Base-by-base conservation (phyloP, 2,797 vertebrate species). In the Siniperca undulata region DNA sequence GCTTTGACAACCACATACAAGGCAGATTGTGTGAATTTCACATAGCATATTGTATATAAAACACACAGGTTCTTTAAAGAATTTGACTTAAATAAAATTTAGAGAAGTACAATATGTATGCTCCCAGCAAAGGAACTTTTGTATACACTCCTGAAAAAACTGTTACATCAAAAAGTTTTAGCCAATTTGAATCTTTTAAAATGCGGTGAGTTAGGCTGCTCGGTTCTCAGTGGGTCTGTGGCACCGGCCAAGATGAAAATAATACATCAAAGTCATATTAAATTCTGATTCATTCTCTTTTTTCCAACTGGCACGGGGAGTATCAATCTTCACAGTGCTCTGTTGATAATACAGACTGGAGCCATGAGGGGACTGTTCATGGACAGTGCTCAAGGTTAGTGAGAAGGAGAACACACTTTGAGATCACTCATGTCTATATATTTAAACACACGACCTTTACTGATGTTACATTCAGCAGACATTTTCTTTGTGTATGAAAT, bases 221-320 rank as follows among this genome's bases (percentile, higher is more conserved):
- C 77, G 59, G 83, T 74, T 89, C 69, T 92, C 77, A 61, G 82
- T 84, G 82, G 82, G 81, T 91, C 90, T 91, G 88, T 89, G 86
- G 90, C 85, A 89, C 78, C 19, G 40, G 86, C 87, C 85, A 82
- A 92, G 88, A 92, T 92, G 89, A 94, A 94, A 94, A 93, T 93
- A 93, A 94, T 94, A 91, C 88, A 93, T 95, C 93, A 94, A 93
- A 93, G 93, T 91, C 92, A 91, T 91, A 92, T 93, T 91, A 90
- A 90, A 94, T 91, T 94, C 86, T 88, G 90, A 93, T 93, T 93
- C 90, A 85, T 93, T 90, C 90, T 88, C 86, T 87, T 88, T 90
- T 86, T 89, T 84, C 79, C 86, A 86, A 77, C 88, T 92, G 88
- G 89, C 87, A 89, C 66, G 3, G 82, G 69, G 82, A 86, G 79